phyloP scores from a whole-genome alignment of 2,113 vertebrate genomes.

The Cinclus cinclus region DNA sequence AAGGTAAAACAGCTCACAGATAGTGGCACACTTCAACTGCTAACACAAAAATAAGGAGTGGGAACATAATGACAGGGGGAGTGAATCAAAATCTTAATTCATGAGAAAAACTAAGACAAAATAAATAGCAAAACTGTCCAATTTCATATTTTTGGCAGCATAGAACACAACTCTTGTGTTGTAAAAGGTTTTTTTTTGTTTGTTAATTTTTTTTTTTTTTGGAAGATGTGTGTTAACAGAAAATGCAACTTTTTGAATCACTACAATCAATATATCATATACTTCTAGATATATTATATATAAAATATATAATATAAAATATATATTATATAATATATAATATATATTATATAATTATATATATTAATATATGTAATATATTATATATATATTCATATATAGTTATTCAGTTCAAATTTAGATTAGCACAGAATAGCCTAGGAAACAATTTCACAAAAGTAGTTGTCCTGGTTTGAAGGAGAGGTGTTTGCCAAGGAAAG shows the following conservation, averaged over 20 bases:
- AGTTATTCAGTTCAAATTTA: background rate
- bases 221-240: background rate
- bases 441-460: background rate
- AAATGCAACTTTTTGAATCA: background rate
- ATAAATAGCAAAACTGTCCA: background rate
- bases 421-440: background rate
- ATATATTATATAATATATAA: too few relatives aligned
- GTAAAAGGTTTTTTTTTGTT: background rate
- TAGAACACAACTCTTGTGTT: background rate
- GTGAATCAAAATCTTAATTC: background rate
- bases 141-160: background rate
- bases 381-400: background rate
- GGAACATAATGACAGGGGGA: background rate
- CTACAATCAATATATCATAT: background rate
- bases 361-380: too few relatives aligned
- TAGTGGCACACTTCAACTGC: background rate
- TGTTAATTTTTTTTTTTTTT: background rate
- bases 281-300: too few relatives aligned
- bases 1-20: background rate
- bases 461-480: too few relatives aligned
- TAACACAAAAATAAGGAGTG: background rate
- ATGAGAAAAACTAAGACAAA: background rate
- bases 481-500: too few relatives aligned
- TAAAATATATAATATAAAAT: too few relatives aligned
- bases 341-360: too few relatives aligned